A percentile compares a stretch with the other conserved stretches of the same genome.
phyloP scores from a whole-genome alignment of 2,797 vertebrate genomes.

The Taenioides sp. region DNA sequence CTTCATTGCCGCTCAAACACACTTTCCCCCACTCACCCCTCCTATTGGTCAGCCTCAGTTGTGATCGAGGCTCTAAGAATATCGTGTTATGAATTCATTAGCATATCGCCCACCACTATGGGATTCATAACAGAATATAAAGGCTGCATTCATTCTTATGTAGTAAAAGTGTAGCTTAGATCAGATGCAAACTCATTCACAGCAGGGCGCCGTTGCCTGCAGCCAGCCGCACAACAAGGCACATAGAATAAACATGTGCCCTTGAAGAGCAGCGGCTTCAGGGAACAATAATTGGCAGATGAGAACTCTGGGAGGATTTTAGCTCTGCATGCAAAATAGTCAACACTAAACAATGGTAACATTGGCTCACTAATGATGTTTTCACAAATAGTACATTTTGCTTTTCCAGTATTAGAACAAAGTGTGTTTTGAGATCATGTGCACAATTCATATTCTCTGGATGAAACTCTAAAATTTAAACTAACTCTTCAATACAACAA shows the following conservation, averaged over 20 bases:
- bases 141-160: background rate
- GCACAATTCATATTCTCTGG: background rate
- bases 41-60: background rate
- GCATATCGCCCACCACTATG: background rate
- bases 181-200: constrained; percentile 25
- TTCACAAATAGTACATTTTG: background rate
- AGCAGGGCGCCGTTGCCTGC: constrained; percentile 40
- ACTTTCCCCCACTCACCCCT: background rate
- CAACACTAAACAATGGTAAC: background rate
- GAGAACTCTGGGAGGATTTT: constrained; percentile 21
- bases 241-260: constrained; percentile 39
- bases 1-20: background rate
- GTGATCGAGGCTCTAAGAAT: background rate
- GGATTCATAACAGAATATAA: background rate
- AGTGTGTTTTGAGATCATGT: background rate
- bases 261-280: constrained; percentile 19
- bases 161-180: background rate
- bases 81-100: background rate
- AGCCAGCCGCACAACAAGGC: constrained; percentile 33
- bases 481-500: constrained; percentile 20
- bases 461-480: background rate
- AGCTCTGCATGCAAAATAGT: constrained; percentile 14
- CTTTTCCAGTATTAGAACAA: background rate
- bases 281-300: constrained; percentile 14
- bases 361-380: background rate